Evolutionary conservation across 2,888 invertebrate species (phyloP).

Genomic region (Syrphus vitripennis): DNA sequence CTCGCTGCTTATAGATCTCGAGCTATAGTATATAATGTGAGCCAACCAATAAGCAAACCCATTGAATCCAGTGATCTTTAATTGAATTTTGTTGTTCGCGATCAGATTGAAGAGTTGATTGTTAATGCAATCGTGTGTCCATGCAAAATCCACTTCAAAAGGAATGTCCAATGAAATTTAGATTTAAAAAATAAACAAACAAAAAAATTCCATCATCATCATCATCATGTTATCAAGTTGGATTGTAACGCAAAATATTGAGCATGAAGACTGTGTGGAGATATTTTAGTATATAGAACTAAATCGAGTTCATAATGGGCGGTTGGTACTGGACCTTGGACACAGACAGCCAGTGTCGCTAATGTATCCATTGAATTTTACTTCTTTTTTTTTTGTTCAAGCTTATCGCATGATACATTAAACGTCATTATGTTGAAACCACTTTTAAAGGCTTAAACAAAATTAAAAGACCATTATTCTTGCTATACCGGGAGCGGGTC

Average conservation of each 20-base stretch:
- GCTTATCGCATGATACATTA: not conserved
- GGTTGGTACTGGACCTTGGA: not conserved
- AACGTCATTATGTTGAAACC: not conserved
- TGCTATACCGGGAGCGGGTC: too few species aligned
- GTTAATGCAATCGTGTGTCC: slow-evolving; percentile 12
- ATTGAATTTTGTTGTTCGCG: slow-evolving; percentile 64
- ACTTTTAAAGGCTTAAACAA: not conserved
- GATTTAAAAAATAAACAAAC: not conserved
- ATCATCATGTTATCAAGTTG: not conserved
- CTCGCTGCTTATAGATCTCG: not conserved
- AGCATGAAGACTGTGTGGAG: not conserved
- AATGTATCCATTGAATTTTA: not conserved
- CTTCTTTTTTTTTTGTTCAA: not conserved
- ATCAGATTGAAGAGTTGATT: slow-evolving; percentile 55
- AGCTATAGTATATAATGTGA: not conserved
- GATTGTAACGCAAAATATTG: slow-evolving; percentile 4
- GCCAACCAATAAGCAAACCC: slow-evolving; percentile 19
- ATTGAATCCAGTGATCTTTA: slow-evolving; percentile 38
- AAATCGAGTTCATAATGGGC: not conserved
- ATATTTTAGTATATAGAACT: not conserved
- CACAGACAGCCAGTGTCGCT: not conserved
- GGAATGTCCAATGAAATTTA: slow-evolving; percentile 8
- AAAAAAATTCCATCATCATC: not conserved
- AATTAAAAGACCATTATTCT: not conserved
- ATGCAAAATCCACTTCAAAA: slow-evolving; percentile 44